Evolutionary conservation across 2,797 vertebrate species (phyloP).

Genomic region (Macroramphosus scolopax): DNA sequence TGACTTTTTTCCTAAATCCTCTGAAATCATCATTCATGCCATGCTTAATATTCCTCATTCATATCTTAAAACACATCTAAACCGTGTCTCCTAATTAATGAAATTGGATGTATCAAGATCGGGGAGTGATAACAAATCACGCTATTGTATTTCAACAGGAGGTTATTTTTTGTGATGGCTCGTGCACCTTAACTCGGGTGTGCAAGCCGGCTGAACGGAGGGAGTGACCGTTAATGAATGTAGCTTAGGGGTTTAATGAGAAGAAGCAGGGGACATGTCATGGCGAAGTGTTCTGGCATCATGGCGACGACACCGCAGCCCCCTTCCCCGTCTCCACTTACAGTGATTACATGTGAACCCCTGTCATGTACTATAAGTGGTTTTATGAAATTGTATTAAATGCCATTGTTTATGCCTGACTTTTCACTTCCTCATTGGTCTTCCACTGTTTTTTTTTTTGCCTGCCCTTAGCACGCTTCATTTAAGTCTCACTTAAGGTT

Average conservation of each 20-base stretch:
- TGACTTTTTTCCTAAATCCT: too few species aligned
- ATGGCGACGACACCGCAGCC: constrained; percentile 56
- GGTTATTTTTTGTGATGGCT: constrained; percentile 66
- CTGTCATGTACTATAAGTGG: constrained; percentile 78
- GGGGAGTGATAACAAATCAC: constrained; percentile 50
- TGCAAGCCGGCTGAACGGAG: constrained; percentile 45
- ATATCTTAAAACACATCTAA: too few species aligned
- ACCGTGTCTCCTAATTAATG: constrained; percentile 54
- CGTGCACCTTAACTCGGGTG: constrained; percentile 46
- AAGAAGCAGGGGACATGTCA: constrained; percentile 75
- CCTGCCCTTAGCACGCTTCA: constrained; percentile 64
- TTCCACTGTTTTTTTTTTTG: constrained; percentile 46
- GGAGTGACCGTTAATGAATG: constrained; percentile 76
- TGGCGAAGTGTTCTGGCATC: constrained; percentile 71
- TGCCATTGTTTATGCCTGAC: constrained; percentile 80
- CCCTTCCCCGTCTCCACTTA: constrained; percentile 68
- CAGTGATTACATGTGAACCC: constrained; percentile 81
- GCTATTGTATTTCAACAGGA: constrained; percentile 49
- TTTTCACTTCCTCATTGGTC: constrained; percentile 67
- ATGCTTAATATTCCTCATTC: too few species aligned
- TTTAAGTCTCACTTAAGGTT: constrained; percentile 70
- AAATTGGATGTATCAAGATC: constrained; percentile 33
- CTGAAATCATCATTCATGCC: too few species aligned
- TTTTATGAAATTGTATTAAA: constrained; percentile 82
- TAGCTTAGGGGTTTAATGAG: constrained; percentile 78